Evolutionary conservation across 2,888 invertebrate genomes (phyloP).

Genomic region (Acronicta leporina): DNA sequence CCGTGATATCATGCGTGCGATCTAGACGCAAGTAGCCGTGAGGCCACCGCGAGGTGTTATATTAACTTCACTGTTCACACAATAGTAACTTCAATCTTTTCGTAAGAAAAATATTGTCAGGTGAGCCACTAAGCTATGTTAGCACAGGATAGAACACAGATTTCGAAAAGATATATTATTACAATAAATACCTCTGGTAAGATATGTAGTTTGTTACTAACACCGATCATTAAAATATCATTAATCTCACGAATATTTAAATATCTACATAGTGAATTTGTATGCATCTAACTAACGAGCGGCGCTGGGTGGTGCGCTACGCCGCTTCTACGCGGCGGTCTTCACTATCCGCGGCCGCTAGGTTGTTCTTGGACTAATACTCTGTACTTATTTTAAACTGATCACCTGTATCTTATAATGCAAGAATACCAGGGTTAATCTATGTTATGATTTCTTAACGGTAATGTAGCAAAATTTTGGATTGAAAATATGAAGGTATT

Average conservation of each 20-base stretch:
- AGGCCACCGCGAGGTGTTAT: background rate
- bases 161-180: conserved; percentile 71
- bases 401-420: conserved; percentile 38
- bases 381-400: conserved; percentile 27
- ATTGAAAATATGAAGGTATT: conserved; percentile 56
- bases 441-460: conserved; percentile 49
- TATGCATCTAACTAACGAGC: conserved; percentile 55
- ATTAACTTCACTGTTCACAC: conserved; percentile 11
- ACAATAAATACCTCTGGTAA: conserved; percentile 66
- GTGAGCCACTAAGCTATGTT: conserved; percentile 75
- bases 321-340: background rate
- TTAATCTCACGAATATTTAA: conserved; percentile 64
- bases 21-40: conserved; percentile 1
- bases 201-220: conserved; percentile 83
- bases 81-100: conserved; percentile 2
- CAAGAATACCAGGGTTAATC: conserved; percentile 39
- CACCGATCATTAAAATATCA: conserved; percentile 74
- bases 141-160: conserved; percentile 85
- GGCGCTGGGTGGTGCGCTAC: conserved; percentile 26
- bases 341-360: conserved; percentile 1
- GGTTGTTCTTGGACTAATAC: conserved; percentile 3
- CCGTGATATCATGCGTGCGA: conserved; percentile 10
- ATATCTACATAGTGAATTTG: conserved; percentile 58
- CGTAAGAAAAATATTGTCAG: conserved; percentile 75
- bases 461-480: conserved; percentile 26